Percentiles rank a stretch among this genome's conserved stretches.
Evolutionary conservation across 1,140 invertebrate genomes (phyloP).

Genomic region (Holotrichia oblita): DNA sequence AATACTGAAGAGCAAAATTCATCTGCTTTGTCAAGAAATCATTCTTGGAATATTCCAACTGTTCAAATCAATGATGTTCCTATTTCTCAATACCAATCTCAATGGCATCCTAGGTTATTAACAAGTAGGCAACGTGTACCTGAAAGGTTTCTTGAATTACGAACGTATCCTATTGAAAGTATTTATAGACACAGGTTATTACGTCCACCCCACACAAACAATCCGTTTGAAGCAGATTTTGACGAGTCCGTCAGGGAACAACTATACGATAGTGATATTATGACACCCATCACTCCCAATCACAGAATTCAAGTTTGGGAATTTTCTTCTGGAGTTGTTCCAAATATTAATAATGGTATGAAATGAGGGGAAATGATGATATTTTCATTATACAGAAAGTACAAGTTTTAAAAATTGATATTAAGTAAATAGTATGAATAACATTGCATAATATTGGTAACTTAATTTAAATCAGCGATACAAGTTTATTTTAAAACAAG

Average conservation of each 20-base stretch:
- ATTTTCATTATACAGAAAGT: no score
- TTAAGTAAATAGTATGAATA: no score
- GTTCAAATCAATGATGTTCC: conserved; percentile 70
- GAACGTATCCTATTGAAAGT: conserved; percentile 51
- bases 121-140: conserved; percentile 50
- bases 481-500: no score
- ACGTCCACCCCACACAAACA: conserved; percentile 59
- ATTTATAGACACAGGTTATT: conserved; percentile 59
- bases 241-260: conserved; percentile 60
- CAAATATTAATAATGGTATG: conserved; percentile 79
- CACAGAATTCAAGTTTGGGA: conserved; percentile 88
- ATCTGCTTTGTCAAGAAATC: neutral
- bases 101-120: conserved; percentile 54
- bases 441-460: no score
- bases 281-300: conserved; percentile 62
- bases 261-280: conserved; percentile 58
- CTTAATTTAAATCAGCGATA: no score
- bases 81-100: conserved; percentile 60
- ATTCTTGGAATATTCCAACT: conserved; percentile 63
- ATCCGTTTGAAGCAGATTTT: conserved; percentile 59
- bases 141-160: conserved; percentile 50
- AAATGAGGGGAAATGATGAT: conserved; percentile 40
- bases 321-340: conserved; percentile 75
- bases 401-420: no score
- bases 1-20: conserved; percentile 43